These are phyloP conservation scores for Lytechinus variegatus DNA, from an alignment of 35 echinoderm and acorn worm genomes.

Conservation along the genomic window DNA sequence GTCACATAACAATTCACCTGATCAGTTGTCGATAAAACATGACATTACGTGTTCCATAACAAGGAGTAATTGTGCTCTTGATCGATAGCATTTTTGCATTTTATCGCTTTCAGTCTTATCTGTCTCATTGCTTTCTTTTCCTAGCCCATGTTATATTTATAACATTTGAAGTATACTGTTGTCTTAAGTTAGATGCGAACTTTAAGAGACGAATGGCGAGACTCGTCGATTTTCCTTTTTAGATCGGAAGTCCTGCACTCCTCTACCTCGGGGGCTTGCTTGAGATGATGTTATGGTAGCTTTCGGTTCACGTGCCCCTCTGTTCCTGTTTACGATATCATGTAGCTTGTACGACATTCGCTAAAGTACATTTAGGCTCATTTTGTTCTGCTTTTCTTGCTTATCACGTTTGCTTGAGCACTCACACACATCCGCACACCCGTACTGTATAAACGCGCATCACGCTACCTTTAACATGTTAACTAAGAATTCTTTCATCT, in stretches of 20 bases:
- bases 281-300: neutral
- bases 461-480: too few relatives aligned
- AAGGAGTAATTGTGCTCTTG: too few relatives aligned
- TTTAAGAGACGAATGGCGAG: neutral
- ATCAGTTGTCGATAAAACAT: too few relatives aligned
- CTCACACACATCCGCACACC: neutral
- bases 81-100: too few relatives aligned
- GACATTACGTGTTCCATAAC: too few relatives aligned
- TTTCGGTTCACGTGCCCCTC: neutral
- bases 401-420: neutral
- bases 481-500: too few relatives aligned
- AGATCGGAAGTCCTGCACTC: neutral
- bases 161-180: neutral
- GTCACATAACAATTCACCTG: too few relatives aligned
- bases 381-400: neutral
- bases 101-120: too few relatives aligned
- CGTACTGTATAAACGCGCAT: neutral
- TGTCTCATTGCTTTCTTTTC: neutral
- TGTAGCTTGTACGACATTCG: neutral
- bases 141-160: neutral
- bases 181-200: neutral
- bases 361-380: neutral
- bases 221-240: neutral
- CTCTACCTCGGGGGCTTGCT: neutral
- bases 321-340: constrained; percentile 2